Evolutionary conservation across 2,113 vertebrate genomes (phyloP).

Genomic region (Thomomys bottae): DNA sequence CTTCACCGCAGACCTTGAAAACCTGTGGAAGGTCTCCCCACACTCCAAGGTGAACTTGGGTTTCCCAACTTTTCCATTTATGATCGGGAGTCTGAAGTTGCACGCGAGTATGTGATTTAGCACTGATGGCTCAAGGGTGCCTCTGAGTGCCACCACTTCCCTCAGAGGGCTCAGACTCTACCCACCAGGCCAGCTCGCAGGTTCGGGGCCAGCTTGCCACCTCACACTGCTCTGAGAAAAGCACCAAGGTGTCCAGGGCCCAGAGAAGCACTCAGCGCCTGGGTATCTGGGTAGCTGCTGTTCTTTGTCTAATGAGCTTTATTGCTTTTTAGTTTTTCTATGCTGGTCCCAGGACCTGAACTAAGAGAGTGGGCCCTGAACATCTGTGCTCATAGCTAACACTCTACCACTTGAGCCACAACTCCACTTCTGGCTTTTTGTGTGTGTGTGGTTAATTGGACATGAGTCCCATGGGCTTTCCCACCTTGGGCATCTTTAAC

Average conservation of each 20-base stretch:
- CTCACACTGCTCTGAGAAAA: neutral
- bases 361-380: too few relatives aligned
- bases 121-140: neutral
- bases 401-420: too few relatives aligned
- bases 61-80: constrained; percentile 49
- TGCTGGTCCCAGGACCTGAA: too few relatives aligned
- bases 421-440: too few relatives aligned
- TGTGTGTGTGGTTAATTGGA: too few relatives aligned
- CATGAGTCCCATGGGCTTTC: too few relatives aligned
- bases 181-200: neutral
- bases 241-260: neutral
- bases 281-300: neutral
- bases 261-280: too few relatives aligned
- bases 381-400: too few relatives aligned
- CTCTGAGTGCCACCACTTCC: neutral
- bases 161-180: neutral
- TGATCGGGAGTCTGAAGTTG: neutral
- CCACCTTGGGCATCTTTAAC: too few relatives aligned
- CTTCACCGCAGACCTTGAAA: constrained; percentile 71
- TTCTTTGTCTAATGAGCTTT: neutral
- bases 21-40: constrained; percentile 43
- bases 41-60: constrained; percentile 27
- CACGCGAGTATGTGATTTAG: neutral
- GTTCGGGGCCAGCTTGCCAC: neutral
- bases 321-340: too few relatives aligned